These are phyloP conservation scores for Bos javanicus DNA, from an alignment of 2,113 vertebrate species.

Conservation along the genomic window DNA sequence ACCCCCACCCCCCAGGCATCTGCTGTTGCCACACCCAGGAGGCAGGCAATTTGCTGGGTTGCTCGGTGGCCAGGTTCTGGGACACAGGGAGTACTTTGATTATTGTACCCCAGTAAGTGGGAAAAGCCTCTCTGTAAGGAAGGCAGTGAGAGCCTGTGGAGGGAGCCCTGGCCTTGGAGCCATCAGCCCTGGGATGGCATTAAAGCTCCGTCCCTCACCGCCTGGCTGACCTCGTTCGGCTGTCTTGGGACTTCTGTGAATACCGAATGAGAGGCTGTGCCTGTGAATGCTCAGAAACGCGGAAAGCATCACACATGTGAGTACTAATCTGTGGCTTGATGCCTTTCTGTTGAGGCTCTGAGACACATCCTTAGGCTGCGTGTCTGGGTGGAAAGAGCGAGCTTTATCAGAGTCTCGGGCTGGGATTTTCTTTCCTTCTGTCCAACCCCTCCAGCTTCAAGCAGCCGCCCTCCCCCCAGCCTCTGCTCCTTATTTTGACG, in stretches of 20 bases:
- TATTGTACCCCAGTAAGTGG: not conserved
- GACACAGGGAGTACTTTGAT: not conserved
- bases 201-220: not conserved
- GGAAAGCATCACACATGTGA: not conserved
- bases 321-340: not conserved
- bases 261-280: not conserved
- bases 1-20: not conserved
- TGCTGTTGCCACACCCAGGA: not conserved
- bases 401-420: not conserved
- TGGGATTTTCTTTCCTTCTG: not conserved
- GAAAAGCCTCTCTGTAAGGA: not conserved
- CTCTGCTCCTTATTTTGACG: not conserved
- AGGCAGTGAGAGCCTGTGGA: not conserved
- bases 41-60: not conserved
- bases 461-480: not conserved
- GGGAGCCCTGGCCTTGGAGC: not conserved
- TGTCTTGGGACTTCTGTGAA: not conserved
- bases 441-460: not conserved
- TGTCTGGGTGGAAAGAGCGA: not conserved
- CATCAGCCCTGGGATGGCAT: not conserved
- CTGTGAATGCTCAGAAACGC: not conserved
- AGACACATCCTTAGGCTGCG: not conserved
- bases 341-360: not conserved
- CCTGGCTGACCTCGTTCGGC: not conserved
- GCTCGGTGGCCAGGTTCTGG: not conserved